Conservation (phyloP, 1,140 invertebrate genomes). For the Agraylea sexmaculata region DNA sequence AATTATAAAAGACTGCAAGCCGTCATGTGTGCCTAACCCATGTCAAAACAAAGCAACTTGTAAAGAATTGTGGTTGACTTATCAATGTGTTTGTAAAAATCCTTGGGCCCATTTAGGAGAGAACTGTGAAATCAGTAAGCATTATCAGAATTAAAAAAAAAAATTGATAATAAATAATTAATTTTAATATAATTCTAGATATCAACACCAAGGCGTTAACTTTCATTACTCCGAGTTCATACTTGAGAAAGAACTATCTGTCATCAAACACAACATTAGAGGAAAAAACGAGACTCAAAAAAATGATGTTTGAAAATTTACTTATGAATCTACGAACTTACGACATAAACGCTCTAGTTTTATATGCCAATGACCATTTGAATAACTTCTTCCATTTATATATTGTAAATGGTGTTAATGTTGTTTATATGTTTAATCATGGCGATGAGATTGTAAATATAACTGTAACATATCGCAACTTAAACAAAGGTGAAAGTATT, state of each 20-base stretch:
- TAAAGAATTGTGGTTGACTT: conserved; percentile 85
- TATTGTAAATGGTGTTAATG: conserved; percentile 58
- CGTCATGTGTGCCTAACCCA: conserved; percentile 85
- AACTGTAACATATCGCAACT: conserved; percentile 56
- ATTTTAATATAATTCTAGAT: conserved; percentile 46
- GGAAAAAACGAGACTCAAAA: conserved; percentile 53
- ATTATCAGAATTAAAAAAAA: conserved; percentile 6
- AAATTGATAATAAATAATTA: conserved; percentile 7
- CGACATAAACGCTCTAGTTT: conserved; percentile 64
- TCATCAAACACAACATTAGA: conserved; percentile 46
- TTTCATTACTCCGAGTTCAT: conserved; percentile 70
- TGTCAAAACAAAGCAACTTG: conserved; percentile 84
- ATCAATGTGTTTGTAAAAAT: conserved; percentile 82
- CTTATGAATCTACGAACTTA: conserved; percentile 81
- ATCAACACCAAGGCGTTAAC: conserved; percentile 82
- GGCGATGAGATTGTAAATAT: conserved; percentile 69
- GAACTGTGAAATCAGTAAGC: conserved; percentile 81
- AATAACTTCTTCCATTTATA: conserved; percentile 91
- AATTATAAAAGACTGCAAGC: conserved; percentile 85
- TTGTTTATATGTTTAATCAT: conserved; percentile 76
- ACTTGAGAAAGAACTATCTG: conserved; percentile 65
- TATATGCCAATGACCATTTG: conserved; percentile 86
- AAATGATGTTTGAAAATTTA: conserved; percentile 65
- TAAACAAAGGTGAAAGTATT: conserved; percentile 69
- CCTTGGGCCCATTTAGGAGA: conserved; percentile 80